Conservation (phyloP, 2,888 invertebrate species). For the Thereva nobilitata region DNA sequence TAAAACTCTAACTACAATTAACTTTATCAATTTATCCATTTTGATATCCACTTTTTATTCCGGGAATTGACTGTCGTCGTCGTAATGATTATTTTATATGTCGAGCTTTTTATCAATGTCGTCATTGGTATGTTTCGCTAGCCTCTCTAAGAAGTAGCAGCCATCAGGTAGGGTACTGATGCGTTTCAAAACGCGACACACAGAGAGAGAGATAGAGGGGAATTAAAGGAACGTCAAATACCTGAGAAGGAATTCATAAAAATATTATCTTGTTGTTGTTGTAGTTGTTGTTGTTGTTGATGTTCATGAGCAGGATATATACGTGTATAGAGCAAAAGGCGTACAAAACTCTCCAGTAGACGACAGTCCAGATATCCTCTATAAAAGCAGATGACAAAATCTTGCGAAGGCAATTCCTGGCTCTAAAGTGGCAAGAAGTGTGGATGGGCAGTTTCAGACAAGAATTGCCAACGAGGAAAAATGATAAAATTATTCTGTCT, state of each 20-base stretch:
- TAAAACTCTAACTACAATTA: constrained; percentile 31
- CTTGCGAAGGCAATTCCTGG: constrained; percentile 18
- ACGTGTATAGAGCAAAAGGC: too few species aligned
- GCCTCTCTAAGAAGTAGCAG: too few species aligned
- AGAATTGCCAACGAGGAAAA: constrained; percentile 32
- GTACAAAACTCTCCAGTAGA: too few species aligned
- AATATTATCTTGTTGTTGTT: constrained; percentile 17
- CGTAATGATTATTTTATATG: constrained; percentile 1
- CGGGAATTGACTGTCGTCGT: neutral
- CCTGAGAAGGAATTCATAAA: constrained; percentile 30
- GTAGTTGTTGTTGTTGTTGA: neutral
- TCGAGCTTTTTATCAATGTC: constrained; percentile 17
- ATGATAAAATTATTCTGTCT: constrained; percentile 30
- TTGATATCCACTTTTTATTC: constrained; percentile 20
- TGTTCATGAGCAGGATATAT: neutral
- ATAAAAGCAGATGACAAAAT: constrained; percentile 26
- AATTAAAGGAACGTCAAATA: too few species aligned
- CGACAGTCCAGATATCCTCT: constrained; percentile 6
- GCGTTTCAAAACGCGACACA: too few species aligned
- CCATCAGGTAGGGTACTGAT: too few species aligned
- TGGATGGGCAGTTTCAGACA: constrained; percentile 24
- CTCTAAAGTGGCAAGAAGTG: neutral
- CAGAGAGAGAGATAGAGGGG: too few species aligned
- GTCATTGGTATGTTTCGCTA: constrained; percentile 1
- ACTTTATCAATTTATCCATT: constrained; percentile 35